Conservation (phyloP, 2,797 vertebrate species). For the Mus spretus region DNA sequence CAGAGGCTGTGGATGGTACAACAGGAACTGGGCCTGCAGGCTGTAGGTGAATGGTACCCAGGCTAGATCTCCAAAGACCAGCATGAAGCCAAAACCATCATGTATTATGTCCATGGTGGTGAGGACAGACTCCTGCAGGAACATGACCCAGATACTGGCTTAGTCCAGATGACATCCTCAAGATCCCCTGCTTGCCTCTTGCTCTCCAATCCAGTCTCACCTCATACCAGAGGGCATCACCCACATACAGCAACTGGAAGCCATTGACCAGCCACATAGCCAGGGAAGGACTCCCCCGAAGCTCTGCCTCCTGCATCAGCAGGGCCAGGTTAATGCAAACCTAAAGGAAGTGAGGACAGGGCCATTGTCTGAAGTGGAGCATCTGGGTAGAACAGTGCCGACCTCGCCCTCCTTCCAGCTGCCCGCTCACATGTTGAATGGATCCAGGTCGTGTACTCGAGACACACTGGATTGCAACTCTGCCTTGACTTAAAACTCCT, state of each 20-base stretch:
- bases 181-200: not conserved
- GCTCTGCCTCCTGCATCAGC: constrained; percentile 93
- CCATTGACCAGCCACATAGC: constrained; percentile 94
- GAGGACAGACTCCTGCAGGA: constrained; percentile 93
- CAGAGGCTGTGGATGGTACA: constrained; percentile 92
- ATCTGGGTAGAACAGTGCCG: not conserved
- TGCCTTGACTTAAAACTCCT: not conserved
- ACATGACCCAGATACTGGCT: not conserved
- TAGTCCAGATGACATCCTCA: not conserved
- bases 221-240: constrained; percentile 95
- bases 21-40: constrained; percentile 94
- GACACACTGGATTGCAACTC: not conserved
- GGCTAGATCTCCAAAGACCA: constrained; percentile 95
- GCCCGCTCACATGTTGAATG: not conserved
- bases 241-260: constrained; percentile 95
- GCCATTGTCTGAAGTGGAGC: not conserved
- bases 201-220: constrained; percentile 83
- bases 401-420: not conserved
- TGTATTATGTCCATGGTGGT: constrained; percentile 97
- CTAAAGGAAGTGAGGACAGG: constrained; percentile 83
- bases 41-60: constrained; percentile 96
- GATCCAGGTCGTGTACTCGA: not conserved
- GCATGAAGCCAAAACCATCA: constrained; percentile 96
- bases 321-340: constrained; percentile 94
- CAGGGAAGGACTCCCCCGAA: constrained; percentile 92